A percentile compares a stretch with the other conserved stretches of the same genome.
phyloP scores from a whole-genome alignment of 2,797 vertebrate species.

The Lepidocolaptes lacrymiger region DNA sequence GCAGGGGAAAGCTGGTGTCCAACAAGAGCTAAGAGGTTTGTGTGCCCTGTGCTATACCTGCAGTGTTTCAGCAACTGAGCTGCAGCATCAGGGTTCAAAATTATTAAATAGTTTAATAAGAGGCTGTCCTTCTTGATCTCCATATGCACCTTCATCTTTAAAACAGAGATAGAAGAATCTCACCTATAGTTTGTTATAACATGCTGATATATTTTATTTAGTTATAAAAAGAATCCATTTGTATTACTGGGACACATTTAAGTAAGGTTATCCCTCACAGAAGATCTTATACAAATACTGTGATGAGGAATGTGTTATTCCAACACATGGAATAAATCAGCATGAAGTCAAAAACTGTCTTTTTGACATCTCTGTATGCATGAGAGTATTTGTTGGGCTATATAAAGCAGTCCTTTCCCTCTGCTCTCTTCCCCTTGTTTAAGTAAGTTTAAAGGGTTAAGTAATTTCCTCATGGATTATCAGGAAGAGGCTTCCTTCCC shows the following conservation, averaged over 20 bases:
- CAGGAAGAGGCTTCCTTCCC: constrained; percentile 51
- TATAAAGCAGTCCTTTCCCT: not conserved
- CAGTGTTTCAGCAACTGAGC: not conserved
- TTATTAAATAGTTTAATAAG: not conserved
- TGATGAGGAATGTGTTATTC: not conserved
- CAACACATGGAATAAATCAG: not conserved
- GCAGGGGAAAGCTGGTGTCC: not conserved
- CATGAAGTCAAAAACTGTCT: not conserved
- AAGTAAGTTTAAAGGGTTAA: not conserved
- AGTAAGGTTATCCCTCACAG: not conserved
- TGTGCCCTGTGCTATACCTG: not conserved
- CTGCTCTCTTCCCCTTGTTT: not conserved
- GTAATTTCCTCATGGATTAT: constrained; percentile 2
- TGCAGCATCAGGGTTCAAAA: not conserved
- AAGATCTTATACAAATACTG: not conserved
- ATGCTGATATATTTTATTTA: not conserved
- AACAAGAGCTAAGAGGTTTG: not conserved
- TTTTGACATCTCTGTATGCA: not conserved
- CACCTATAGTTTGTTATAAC: not conserved
- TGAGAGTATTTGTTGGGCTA: not conserved
- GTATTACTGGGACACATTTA: not conserved
- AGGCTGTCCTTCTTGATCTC: not conserved
- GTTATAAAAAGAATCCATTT: not conserved
- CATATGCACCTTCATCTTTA: not conserved
- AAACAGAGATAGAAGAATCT: not conserved